Evolutionary conservation across 2,888 invertebrate species (phyloP), one percentile per base, ranked within the genome.

Genomic region (Oscheius sp.): DNA sequence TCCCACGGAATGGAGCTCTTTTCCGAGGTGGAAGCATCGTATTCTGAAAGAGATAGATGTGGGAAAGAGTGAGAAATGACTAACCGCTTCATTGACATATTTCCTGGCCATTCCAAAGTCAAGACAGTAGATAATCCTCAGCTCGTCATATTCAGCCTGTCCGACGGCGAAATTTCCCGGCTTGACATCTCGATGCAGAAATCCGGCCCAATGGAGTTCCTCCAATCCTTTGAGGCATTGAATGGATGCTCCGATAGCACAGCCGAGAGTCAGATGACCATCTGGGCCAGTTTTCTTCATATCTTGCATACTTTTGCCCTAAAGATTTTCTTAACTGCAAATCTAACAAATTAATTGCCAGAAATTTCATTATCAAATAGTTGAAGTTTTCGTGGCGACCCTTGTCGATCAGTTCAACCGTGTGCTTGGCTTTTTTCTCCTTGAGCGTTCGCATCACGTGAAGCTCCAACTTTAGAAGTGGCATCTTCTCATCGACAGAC

Each of bases 221-320:
- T 83, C 82, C 15, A 83, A 69, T 8, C 83, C 81, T 64, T 84
- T 82, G n/a, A 83, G 71, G 46, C 76, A 79, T 65, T 83, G 83
- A 53, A 83, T 78, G 8, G 79, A 77, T 20, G 70, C 71, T 5
- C 81, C 75, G 55, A 83, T 80, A 34, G 84, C 82, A 8, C 79
- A 76, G 17, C 82, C 84, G 55, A 81, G 72, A 23, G 66, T 75
- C 25, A 77, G 53, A 72, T 77, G 77, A 0, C 66, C 64, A 27
- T 77, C 67, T 12, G 77, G 77, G 20, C 77, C 77, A 3, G 70
- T 72, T 46, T 77, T 77, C 68, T 77, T 77, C 33, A 71, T 71
- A 31, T 77, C 77, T 55, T 77, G 77, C 48, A 77, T 34, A n/a
- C 71, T 71, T 53, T 73, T 75, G 3, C 81, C 81, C n/a, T n/a